Evolutionary conservation across 1,140 invertebrate genomes (phyloP).

Genomic region (Nomia melanderi): DNA sequence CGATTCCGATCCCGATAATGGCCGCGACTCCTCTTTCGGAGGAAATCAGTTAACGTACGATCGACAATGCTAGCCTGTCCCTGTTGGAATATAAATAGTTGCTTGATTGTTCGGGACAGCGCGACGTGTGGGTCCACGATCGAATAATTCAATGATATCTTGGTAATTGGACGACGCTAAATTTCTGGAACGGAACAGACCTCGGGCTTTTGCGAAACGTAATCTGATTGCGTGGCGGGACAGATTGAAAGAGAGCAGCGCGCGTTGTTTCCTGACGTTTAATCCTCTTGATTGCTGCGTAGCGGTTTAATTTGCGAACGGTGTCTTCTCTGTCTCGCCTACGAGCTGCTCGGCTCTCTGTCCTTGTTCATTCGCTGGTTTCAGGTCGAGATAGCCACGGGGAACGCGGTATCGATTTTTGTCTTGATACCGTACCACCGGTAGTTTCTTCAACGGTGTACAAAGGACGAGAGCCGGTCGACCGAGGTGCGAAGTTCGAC

Average conservation of each 20-base stretch:
- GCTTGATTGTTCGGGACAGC: not conserved
- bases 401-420: slow-evolving; percentile 58
- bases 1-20: slow-evolving; percentile 50
- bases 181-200: not conserved
- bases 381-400: slow-evolving; percentile 26
- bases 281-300: slow-evolving; percentile 38
- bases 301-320: slow-evolving; percentile 49
- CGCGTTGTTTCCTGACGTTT: slow-evolving; percentile 21
- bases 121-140: not conserved
- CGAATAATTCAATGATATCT: not conserved
- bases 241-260: slow-evolving; percentile 11
- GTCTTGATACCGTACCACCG: slow-evolving; percentile 51
- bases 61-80: slow-evolving; percentile 6
- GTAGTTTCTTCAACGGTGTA: slow-evolving; percentile 53
- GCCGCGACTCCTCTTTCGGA: slow-evolving; percentile 15
- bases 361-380: not conserved
- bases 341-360: not conserved
- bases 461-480: slow-evolving; percentile 15
- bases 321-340: not conserved
- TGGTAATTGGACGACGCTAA: not conserved
- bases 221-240: slow-evolving; percentile 14
- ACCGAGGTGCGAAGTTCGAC: slow-evolving; percentile 40
- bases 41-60: slow-evolving; percentile 30
- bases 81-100: slow-evolving; percentile 16
- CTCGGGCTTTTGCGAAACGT: slow-evolving; percentile 11